These are phyloP conservation scores for Pachymerium ferrugineum DNA, from an alignment of 2,888 invertebrate species.

Conservation along the genomic window DNA sequence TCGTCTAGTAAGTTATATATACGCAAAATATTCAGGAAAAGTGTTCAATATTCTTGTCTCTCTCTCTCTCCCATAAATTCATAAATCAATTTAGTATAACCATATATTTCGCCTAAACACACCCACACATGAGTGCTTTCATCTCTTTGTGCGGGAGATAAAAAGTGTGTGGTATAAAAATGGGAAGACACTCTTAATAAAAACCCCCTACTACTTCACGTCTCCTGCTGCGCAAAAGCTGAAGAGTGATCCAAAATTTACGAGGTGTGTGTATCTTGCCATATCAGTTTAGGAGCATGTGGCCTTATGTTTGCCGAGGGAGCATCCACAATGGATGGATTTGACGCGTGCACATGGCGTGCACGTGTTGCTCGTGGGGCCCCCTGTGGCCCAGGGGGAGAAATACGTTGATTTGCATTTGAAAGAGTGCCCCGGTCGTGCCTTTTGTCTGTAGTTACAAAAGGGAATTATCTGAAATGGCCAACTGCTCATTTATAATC, in stretches of 20 bases:
- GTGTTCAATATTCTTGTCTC: too few species aligned
- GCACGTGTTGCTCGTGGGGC: constrained; percentile 2
- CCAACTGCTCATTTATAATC: constrained; percentile 10
- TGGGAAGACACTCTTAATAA: constrained; percentile 5
- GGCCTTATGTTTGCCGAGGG: not conserved
- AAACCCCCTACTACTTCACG: not conserved
- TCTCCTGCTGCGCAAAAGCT: constrained; percentile 4
- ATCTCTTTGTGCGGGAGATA: not conserved
- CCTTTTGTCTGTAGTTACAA: not conserved
- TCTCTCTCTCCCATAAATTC: too few species aligned
- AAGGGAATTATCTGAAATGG: constrained; percentile 3
- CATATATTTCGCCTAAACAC: too few species aligned
- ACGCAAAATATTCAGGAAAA: too few species aligned
- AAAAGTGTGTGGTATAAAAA: not conserved
- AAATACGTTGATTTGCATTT: constrained; percentile 12
- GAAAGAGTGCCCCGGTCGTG: not conserved
- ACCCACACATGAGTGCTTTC: too few species aligned
- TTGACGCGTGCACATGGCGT: constrained; percentile 12
- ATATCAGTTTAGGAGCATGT: constrained; percentile 12
- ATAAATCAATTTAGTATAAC: too few species aligned
- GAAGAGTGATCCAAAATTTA: constrained; percentile 3
- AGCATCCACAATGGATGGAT: constrained; percentile 14
- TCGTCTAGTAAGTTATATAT: too few species aligned
- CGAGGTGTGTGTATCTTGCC: constrained; percentile 13
- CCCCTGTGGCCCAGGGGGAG: not conserved